Evolutionary conservation across 2,113 vertebrate species (phyloP), one percentile per base, ranked within the genome.

Genomic region (Tympanuchus pallidicinctus): DNA sequence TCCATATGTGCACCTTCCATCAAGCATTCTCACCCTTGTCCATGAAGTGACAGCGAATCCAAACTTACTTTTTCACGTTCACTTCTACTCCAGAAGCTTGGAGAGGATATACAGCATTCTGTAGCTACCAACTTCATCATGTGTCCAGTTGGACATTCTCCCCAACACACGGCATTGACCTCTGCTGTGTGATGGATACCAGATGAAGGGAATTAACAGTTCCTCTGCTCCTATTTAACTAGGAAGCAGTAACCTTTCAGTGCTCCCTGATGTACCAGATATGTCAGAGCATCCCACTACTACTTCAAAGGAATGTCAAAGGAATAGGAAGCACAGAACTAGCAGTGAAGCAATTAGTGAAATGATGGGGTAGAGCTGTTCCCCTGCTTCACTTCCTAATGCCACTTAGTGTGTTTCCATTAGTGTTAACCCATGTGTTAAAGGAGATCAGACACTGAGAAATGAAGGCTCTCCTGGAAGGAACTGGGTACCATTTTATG

Each of bases 261-360:
- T 93, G 93, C 94, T 94, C 92, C 93, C 94, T 88, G 82, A 90
- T 95, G 88, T 72, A 90, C 88, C 90, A 94, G 94, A 91, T 94
- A 94, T 94, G 88, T 92, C 93, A 92, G 73, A 83, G 90, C 92
- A 82, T 95, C 93, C 70, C 70, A 22, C 63, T 92, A 76, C n/a
- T 85, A 94, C 93, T 97, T 96, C 95, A 95, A 90, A 94, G 90
- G 95, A 83, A 92, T 92, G 94, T 81, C 93, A 92, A 80, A 88
- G 79, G 88, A 86, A 95, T 94, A 96, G 92, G 93, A 92, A 94
- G 93, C 93, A 25, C 85, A 94, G 73, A 92, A 92, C 57, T 43
- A 92, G 79, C 82, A 95, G 88, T 76, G 63, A 88, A 91, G 91
- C 80, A 94, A 92, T 97, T 94, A 96, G 88, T 20, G 66, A 93